Evolutionary conservation across 2,888 invertebrate genomes (phyloP).

Genomic region (Patella caerulea): DNA sequence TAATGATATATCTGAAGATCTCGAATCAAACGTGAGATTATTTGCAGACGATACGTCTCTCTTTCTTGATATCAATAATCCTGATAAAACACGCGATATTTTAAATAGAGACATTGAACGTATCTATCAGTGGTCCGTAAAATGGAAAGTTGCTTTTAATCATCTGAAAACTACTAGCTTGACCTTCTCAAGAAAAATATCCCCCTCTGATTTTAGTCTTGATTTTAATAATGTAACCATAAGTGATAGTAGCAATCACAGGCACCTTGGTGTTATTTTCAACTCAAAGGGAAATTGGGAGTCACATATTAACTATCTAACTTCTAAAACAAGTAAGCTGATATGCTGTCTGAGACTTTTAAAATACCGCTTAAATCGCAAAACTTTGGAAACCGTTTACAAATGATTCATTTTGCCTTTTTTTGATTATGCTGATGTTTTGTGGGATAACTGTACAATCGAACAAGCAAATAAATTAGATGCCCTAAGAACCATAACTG

Average conservation of each 20-base stretch:
- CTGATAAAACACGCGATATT: not conserved
- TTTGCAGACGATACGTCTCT: not conserved
- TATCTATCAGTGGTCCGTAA: not conserved
- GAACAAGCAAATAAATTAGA: not conserved
- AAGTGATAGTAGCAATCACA: too few species aligned
- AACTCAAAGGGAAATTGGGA: too few species aligned
- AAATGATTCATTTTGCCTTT: not conserved
- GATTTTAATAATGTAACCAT: not conserved
- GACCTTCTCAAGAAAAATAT: not conserved
- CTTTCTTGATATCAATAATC: not conserved
- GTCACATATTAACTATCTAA: too few species aligned
- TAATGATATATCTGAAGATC: not conserved
- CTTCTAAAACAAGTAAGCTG: not conserved
- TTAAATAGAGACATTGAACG: not conserved
- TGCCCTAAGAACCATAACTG: not conserved
- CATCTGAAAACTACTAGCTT: not conserved
- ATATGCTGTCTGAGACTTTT: not conserved
- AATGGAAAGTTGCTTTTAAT: not conserved
- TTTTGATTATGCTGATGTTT: not conserved
- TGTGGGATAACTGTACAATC: not conserved
- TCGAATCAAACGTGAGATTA: not conserved
- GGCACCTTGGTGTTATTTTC: too few species aligned
- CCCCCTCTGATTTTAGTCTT: not conserved
- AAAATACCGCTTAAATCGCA: not conserved
- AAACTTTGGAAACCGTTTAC: not conserved